phyloP scores from a whole-genome alignment of 1,140 invertebrate genomes.

The Antheraea pernyi region DNA sequence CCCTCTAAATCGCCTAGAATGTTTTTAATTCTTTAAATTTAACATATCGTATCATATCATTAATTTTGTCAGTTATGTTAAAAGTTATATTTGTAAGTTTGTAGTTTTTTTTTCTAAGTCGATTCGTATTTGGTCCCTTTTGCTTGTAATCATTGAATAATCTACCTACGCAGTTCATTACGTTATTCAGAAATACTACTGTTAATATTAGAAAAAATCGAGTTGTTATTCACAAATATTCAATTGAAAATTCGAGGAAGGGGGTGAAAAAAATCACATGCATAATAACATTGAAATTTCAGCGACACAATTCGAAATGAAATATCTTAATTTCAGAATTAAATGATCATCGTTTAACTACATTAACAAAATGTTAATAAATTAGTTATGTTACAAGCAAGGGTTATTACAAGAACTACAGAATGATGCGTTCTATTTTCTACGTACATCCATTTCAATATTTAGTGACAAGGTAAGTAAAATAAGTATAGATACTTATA shows the following conservation, averaged over 20 bases:
- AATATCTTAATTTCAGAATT: constrained; percentile 23
- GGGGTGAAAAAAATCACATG: constrained; percentile 47
- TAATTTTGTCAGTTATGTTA: constrained; percentile 63
- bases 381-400: constrained; percentile 80
- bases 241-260: constrained; percentile 46
- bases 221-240: constrained; percentile 58
- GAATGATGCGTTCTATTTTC: constrained; percentile 31
- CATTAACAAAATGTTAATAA: constrained; percentile 62
- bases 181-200: constrained; percentile 43
- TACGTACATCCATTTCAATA: not conserved
- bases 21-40: constrained; percentile 41
- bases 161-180: constrained; percentile 37
- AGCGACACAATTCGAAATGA: constrained; percentile 23
- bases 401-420: constrained; percentile 69
- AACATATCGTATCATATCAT: constrained; percentile 36
- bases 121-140: constrained; percentile 75
- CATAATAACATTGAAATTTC: constrained; percentile 33
- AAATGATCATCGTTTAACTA: constrained; percentile 22
- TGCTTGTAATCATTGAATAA: constrained; percentile 73
- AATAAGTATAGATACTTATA: constrained; percentile 29
- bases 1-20: constrained; percentile 57
- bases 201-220: constrained; percentile 55
- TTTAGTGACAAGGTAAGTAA: constrained; percentile 1
- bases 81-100: constrained; percentile 55
- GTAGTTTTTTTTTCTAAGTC: constrained; percentile 39